Base-by-base conservation (phyloP, 2,113 vertebrate species). In the Heterocephalus glaber region DNA sequence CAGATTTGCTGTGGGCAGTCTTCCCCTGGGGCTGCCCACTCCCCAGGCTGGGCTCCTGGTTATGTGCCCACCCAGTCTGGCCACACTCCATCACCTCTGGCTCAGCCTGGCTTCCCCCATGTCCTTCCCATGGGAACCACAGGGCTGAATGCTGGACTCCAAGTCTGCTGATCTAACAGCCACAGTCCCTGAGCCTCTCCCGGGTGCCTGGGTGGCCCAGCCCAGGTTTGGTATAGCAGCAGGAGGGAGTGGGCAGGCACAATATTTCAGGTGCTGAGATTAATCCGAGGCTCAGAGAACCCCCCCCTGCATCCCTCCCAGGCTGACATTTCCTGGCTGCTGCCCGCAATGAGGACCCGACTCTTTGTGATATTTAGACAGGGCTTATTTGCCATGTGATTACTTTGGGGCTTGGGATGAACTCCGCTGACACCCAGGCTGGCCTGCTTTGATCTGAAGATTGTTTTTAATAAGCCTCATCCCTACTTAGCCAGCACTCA, bases 321-420 rank as follows among this genome's bases (percentile, higher is more conserved):
- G 82, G 81, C 98, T 99, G 99, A 99, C 99, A 99, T 99, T 99
- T 99, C 96, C 98, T 95, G 96, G 93, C 98, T 96, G 97, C 95
- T 84, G 95, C 90, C 95, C 87, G 77, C 87, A 96, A 97, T 47
- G 92, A 97, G 94, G 96, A 96, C 98, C 98, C 95, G 90, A 95
- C 96, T 90, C 52, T 82, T 97, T 72, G 98, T 98, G 98, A 98
- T 98, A 98, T 98, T 98, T 98, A 98, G 96, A 98, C 97, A 98
- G 97, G 96, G 98, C 97, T 98, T 98, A 97, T 98, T 96, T 95
- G 95, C 93, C 60, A 52, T 98, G 97, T 94, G 86, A 98, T 98
- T 97, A 97, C 98, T 97, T 89, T 94, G 85, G 84, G 66, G 95
- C 86, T 82, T 19, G 35, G 30, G 68, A 54, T 84, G 91, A 95